Percentiles rank a stretch among this genome's conserved stretches.
Conservation (phyloP, 2,888 invertebrate genomes). For the Lumbricus terrestris region DNA sequence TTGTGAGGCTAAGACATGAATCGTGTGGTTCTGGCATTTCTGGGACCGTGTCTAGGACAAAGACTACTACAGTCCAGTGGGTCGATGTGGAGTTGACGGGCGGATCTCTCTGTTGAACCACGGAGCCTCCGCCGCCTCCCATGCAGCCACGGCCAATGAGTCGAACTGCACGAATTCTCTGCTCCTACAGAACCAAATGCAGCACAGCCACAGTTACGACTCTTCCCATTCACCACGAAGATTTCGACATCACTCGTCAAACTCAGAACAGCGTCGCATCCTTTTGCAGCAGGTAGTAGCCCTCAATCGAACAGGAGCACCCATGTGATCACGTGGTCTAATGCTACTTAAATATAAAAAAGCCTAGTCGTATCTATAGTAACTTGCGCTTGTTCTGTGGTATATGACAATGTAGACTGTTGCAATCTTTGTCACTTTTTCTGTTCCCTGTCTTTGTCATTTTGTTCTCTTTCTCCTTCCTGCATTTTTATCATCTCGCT, state of each 20-base stretch:
- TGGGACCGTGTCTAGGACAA: constrained; percentile 22
- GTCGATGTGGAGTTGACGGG: neutral
- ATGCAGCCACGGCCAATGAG: neutral
- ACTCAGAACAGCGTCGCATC: neutral
- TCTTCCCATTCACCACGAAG: neutral
- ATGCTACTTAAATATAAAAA: neutral
- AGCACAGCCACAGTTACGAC: neutral
- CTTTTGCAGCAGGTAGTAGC: constrained; percentile 8
- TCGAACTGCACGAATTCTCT: neutral
- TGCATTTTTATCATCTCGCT: neutral
- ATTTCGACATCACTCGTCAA: neutral
- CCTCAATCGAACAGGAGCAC: neutral
- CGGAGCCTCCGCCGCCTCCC: neutral
- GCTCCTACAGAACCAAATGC: neutral
- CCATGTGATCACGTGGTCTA: no score
- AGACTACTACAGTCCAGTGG: constrained; percentile 9
- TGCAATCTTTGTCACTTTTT: no score
- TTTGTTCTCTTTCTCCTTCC: neutral
- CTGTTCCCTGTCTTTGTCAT: neutral
- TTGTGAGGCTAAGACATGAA: neutral
- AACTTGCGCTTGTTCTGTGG: neutral
- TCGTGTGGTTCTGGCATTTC: no score
- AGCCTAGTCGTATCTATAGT: neutral
- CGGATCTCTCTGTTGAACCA: constrained; percentile 26
- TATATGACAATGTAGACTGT: no score